Evolutionary conservation across 2,888 invertebrate genomes (phyloP).

Genomic region (Aethes cnicana): DNA sequence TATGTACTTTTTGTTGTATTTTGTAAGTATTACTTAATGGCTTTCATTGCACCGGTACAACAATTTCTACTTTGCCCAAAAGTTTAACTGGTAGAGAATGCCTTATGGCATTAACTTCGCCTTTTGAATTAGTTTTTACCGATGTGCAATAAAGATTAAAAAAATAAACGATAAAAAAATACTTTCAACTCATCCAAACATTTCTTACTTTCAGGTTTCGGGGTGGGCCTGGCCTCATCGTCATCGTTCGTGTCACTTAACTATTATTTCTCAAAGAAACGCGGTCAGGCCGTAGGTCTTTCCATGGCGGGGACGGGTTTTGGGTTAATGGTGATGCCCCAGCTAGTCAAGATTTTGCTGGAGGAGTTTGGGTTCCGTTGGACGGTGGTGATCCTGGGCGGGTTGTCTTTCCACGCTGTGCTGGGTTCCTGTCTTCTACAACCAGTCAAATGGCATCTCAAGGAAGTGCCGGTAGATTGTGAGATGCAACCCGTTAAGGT

Average conservation of each 20-base stretch:
- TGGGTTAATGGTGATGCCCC: conserved; percentile 91
- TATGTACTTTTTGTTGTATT: too few relatives aligned
- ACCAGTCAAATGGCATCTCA: conserved; percentile 87
- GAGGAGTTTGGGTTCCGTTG: conserved; percentile 85
- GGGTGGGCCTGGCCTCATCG: conserved; percentile 89
- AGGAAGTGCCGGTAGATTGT: conserved; percentile 80
- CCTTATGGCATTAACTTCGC: too few relatives aligned
- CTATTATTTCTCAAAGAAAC: conserved; percentile 88
- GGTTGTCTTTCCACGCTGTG: conserved; percentile 85
- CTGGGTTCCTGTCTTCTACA: conserved; percentile 86
- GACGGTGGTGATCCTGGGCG: conserved; percentile 86
- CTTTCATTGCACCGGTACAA: too few relatives aligned
- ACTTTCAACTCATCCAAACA: background rate
- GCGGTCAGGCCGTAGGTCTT: conserved; percentile 90
- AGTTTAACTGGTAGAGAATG: too few relatives aligned
- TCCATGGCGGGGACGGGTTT: conserved; percentile 91
- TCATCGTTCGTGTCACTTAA: conserved; percentile 90
- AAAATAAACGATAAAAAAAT: too few relatives aligned
- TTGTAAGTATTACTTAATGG: too few relatives aligned
- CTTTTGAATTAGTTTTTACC: too few relatives aligned
- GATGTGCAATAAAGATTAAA: too few relatives aligned
- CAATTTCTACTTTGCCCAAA: too few relatives aligned
- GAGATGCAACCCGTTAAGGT: conserved; percentile 78
- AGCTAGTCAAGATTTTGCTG: conserved; percentile 85
- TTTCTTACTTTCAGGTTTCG: conserved; percentile 82